Evolutionary conservation across 2,113 vertebrate species (phyloP).

Genomic region (Prionailurus bengalensis): DNA sequence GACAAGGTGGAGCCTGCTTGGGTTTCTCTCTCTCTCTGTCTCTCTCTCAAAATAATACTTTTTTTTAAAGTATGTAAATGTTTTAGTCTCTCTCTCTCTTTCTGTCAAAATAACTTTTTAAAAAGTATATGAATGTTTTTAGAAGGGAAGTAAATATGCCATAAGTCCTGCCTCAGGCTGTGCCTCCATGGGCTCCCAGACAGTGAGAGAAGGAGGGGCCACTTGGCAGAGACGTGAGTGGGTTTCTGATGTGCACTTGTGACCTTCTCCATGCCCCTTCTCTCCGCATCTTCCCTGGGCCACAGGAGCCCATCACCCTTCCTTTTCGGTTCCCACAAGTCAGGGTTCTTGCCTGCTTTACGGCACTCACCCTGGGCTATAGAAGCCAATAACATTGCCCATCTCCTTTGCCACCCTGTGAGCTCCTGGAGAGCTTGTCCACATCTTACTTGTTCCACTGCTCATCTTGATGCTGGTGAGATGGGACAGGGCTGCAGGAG

Average conservation of each 20-base stretch:
- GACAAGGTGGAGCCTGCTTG: too few species aligned
- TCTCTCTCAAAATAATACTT: too few species aligned
- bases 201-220: neutral
- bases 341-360: neutral
- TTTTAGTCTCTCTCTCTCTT: neutral
- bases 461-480: neutral
- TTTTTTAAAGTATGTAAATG: neutral
- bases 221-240: neutral
- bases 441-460: neutral
- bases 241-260: neutral
- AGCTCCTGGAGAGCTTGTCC: neutral
- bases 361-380: neutral
- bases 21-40: too few species aligned
- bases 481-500: neutral
- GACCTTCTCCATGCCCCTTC: neutral
- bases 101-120: too few species aligned
- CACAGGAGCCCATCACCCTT: neutral
- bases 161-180: neutral
- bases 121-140: neutral
- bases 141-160: neutral
- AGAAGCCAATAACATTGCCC: neutral
- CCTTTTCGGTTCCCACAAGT: fast-evolving
- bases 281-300: neutral
- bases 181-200: neutral
- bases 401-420: neutral